Evolutionary conservation across 2,797 vertebrate genomes (phyloP).

Genomic region (Pteronotus mesoamericanus): DNA sequence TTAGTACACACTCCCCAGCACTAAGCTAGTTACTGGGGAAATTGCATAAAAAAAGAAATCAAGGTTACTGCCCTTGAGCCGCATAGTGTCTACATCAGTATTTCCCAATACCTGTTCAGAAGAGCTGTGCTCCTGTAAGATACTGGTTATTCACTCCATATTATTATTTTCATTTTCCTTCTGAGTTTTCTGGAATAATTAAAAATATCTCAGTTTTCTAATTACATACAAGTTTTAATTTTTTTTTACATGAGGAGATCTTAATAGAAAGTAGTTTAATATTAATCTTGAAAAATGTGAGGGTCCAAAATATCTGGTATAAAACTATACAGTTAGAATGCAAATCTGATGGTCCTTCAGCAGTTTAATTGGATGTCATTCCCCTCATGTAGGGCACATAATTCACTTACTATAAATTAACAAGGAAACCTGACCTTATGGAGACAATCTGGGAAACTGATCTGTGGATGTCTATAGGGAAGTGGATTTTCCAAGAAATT

Average conservation of each 20-base stretch:
- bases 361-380: neutral
- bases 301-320: neutral
- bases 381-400: neutral
- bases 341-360: neutral
- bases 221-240: neutral
- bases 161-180: neutral
- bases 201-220: neutral
- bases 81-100: neutral
- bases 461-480: neutral
- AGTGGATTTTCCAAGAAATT: neutral
- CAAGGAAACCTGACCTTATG: neutral
- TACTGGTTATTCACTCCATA: neutral
- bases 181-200: neutral
- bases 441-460: neutral
- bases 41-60: neutral
- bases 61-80: neutral
- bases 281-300: neutral
- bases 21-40: neutral
- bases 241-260: neutral
- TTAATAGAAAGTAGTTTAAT: slow-evolving; percentile 18
- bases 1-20: neutral
- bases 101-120: neutral
- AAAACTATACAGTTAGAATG: neutral
- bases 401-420: neutral
- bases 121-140: neutral